phyloP scores from a whole-genome alignment of 2,113 vertebrate genomes.

The Pseudopipra pipra region DNA sequence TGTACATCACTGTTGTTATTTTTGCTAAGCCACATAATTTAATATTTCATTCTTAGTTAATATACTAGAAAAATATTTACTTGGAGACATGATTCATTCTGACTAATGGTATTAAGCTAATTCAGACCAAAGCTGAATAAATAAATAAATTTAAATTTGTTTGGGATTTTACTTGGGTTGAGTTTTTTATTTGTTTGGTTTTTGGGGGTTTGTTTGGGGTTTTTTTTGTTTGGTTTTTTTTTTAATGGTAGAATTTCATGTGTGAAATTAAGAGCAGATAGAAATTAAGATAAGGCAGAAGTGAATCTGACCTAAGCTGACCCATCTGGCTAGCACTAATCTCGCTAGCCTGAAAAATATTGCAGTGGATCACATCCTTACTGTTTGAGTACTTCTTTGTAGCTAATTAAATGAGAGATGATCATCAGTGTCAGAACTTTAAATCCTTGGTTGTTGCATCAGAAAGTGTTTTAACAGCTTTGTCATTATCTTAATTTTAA shows the following conservation, averaged over 20 bases:
- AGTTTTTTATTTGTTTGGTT: not conserved
- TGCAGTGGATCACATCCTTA: not conserved
- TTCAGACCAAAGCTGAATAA: not conserved
- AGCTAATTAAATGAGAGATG: not conserved
- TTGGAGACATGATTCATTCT: constrained; percentile 42
- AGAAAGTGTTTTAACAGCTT: not conserved
- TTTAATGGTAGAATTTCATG: not conserved
- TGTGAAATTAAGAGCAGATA: not conserved
- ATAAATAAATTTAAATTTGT: not conserved
- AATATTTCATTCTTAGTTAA: not conserved
- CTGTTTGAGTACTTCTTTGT: not conserved
- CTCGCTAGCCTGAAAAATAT: rapidly evolving
- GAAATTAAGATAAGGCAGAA: not conserved
- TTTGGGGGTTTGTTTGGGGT: not conserved
- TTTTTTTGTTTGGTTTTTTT: not conserved
- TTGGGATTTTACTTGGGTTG: not conserved
- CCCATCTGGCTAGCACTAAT: not conserved
- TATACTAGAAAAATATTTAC: constrained; percentile 29
- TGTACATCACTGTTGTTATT: not conserved
- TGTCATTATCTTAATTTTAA: not conserved
- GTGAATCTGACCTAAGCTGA: not conserved
- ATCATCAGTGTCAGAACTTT: not conserved
- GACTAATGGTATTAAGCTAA: constrained; percentile 4
- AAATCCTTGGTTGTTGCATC: not conserved
- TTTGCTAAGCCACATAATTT: constrained; percentile 21